Evolutionary conservation across 1,140 invertebrate species (phyloP).

Genomic region (Pseudomyrmex gracilis): DNA sequence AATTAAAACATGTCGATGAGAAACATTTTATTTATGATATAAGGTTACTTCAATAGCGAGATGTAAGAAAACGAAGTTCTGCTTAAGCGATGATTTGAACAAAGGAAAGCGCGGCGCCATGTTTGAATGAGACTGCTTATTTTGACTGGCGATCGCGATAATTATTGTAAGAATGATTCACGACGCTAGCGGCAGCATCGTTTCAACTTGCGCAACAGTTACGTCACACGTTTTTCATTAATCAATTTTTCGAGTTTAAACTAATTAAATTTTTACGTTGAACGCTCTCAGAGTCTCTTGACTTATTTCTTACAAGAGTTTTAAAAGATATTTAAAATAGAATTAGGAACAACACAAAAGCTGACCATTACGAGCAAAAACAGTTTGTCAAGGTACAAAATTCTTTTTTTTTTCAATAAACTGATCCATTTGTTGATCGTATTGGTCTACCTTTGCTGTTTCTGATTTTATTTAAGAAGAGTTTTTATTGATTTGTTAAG

Average conservation of each 20-base stretch:
- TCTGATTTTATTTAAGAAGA: no score
- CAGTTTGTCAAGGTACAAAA: no score
- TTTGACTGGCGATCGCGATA: slow-evolving; percentile 68
- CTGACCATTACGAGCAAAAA: no score
- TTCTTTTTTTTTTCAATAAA: no score
- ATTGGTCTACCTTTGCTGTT: no score
- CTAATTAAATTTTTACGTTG: no score
- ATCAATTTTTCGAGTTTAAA: background rate
- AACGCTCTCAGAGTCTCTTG: no score
- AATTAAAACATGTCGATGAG: background rate
- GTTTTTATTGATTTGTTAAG: no score
- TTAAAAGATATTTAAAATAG: background rate
- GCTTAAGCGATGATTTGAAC: background rate
- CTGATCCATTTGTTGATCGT: no score
- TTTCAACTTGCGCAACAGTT: slow-evolving; percentile 16
- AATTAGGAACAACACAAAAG: no score
- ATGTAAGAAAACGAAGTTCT: background rate
- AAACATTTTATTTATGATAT: background rate
- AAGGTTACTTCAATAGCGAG: background rate
- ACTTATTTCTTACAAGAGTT: no score
- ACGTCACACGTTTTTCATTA: slow-evolving; percentile 2
- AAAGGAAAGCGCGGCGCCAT: slow-evolving; percentile 68
- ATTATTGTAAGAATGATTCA: slow-evolving; percentile 63
- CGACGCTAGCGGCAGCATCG: background rate
- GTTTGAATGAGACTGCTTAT: slow-evolving; percentile 72